phyloP scores from a whole-genome alignment of 2,113 vertebrate species.

The Rostratula benghalensis region DNA sequence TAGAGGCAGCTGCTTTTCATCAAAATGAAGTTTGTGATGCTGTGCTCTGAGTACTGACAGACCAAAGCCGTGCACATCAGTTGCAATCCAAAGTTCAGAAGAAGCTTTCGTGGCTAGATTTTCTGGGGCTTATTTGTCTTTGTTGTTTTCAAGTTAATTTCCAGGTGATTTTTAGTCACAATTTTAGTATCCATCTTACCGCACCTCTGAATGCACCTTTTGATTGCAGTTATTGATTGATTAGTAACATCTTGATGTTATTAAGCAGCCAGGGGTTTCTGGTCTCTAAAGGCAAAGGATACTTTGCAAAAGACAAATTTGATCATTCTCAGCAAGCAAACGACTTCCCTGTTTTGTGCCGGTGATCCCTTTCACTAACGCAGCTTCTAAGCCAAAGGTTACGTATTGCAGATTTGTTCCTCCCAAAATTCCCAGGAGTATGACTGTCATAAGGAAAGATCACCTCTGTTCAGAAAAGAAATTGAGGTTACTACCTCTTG shows the following conservation, averaged over 20 bases:
- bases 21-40: neutral
- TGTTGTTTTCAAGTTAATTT: neutral
- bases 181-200: neutral
- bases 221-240: neutral
- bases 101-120: neutral
- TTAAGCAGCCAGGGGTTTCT: neutral
- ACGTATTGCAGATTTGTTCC: neutral
- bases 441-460: neutral
- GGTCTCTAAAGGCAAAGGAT: neutral
- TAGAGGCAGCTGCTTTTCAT: constrained; percentile 16
- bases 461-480: neutral
- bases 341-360: neutral
- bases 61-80: neutral
- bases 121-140: neutral
- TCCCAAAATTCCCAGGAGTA: neutral
- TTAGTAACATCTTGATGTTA: neutral
- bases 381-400: neutral
- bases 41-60: neutral
- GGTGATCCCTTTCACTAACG: neutral
- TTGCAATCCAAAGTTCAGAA: neutral
- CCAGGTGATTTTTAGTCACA: neutral
- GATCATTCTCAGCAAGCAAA: neutral
- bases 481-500: neutral
- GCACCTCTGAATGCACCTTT: neutral
- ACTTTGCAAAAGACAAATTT: neutral